Conservation (phyloP, 2,113 vertebrate genomes). For the Dromiciops gliroides region DNA sequence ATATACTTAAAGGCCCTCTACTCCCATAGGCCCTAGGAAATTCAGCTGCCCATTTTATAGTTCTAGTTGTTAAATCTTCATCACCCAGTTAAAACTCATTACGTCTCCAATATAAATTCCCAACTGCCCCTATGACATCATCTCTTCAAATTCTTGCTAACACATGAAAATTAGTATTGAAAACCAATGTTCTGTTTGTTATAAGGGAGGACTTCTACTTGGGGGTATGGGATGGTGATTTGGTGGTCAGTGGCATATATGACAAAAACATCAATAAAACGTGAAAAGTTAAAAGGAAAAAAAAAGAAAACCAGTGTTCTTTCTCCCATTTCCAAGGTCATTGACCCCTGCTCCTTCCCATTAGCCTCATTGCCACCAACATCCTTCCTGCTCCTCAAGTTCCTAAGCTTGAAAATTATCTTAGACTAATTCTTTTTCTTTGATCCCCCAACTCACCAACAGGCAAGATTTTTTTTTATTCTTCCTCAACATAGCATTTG, state of each 20-base stretch:
- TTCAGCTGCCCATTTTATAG: neutral
- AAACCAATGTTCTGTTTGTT: neutral
- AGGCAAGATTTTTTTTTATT: neutral
- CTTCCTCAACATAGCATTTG: neutral
- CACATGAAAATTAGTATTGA: neutral
- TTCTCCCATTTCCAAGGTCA: neutral
- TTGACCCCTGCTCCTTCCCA: neutral
- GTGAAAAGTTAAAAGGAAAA: neutral
- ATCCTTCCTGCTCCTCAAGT: neutral
- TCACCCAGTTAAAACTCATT: neutral
- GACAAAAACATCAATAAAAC: neutral
- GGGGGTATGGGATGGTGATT: neutral
- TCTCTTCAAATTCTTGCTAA: neutral
- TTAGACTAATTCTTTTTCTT: neutral
- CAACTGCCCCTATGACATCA: neutral
- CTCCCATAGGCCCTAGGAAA: neutral
- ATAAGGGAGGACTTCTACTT: neutral
- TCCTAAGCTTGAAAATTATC: neutral
- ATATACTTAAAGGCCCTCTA: neutral
- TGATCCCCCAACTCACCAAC: neutral
- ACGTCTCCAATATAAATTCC: neutral
- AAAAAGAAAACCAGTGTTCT: neutral
- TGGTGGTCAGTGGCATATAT: neutral
- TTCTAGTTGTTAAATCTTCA: neutral
- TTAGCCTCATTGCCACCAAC: neutral